Conservation (phyloP, 1,140 invertebrate genomes). For the Sipha flava region DNA sequence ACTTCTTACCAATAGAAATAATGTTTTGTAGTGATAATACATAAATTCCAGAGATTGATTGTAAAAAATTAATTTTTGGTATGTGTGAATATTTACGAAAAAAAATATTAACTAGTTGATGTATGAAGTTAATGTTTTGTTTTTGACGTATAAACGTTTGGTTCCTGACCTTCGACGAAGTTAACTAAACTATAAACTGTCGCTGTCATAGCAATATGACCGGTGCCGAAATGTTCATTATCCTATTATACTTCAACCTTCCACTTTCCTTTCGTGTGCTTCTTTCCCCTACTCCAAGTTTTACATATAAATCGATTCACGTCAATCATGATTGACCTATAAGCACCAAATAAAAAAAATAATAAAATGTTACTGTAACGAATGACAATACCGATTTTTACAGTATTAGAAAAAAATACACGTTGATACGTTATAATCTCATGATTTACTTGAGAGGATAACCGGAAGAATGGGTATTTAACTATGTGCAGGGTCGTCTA, state of each 20-base stretch:
- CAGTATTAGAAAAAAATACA: background rate
- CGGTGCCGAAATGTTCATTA: constrained; percentile 24
- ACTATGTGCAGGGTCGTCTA: too few relatives aligned
- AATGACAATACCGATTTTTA: background rate
- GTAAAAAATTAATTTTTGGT: too few relatives aligned
- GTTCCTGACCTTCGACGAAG: background rate
- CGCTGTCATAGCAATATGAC: background rate
- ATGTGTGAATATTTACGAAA: background rate
- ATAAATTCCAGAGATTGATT: too few relatives aligned
- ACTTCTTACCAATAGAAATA: too few relatives aligned
- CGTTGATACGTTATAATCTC: too few relatives aligned
- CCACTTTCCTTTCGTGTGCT: background rate
- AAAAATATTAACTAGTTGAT: background rate
- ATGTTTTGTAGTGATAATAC: too few relatives aligned
- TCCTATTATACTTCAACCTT: background rate
- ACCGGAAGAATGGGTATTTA: too few relatives aligned
- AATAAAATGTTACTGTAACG: background rate
- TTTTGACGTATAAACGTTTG: background rate
- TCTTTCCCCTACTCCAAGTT: background rate
- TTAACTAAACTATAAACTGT: background rate
- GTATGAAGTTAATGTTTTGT: background rate
- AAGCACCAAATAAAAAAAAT: constrained; percentile 13
- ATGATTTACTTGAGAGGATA: too few relatives aligned
- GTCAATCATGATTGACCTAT: constrained; percentile 27
- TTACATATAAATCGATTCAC: constrained; percentile 12